A percentile compares a stretch with the other conserved stretches of the same genome.
phyloP scores from a whole-genome alignment of 2,888 invertebrate genomes.

The Synanthedon vespiformis region DNA sequence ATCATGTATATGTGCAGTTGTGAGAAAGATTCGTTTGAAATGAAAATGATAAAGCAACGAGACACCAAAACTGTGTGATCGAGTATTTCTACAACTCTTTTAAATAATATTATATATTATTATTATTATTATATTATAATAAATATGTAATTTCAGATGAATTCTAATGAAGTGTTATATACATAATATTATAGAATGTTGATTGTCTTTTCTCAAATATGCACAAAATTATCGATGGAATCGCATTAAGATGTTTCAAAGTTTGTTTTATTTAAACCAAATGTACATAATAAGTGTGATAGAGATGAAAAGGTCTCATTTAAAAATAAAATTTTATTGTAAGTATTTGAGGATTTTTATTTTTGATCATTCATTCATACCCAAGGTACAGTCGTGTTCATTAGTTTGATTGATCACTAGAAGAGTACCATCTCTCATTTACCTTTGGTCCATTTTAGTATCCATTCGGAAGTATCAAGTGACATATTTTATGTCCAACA shows the following conservation, averaged over 20 bases:
- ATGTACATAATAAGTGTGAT: constrained; percentile 70
- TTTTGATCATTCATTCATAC: neutral
- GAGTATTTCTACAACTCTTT: constrained; percentile 38
- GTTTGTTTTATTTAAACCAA: constrained; percentile 69
- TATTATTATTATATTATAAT: no score
- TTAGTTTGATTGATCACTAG: no score
- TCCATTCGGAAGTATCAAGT: no score
- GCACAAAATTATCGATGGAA: constrained; percentile 65
- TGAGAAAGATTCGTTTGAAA: constrained; percentile 14
- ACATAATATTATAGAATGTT: constrained; percentile 12
- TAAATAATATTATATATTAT: constrained; percentile 20
- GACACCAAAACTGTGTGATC: constrained; percentile 52
- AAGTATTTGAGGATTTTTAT: constrained; percentile 27
- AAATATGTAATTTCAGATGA: constrained; percentile 15
- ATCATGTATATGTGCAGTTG: constrained; percentile 26
- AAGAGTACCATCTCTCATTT: no score
- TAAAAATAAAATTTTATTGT: constrained; percentile 65
- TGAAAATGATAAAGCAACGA: constrained; percentile 25
- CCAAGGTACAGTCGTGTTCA: neutral
- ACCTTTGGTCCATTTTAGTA: no score
- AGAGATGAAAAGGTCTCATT: constrained; percentile 70
- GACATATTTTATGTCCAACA: no score
- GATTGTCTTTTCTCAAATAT: constrained; percentile 62
- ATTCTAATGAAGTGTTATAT: constrained; percentile 52
- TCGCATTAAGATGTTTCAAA: constrained; percentile 57